A percentile compares a stretch with the other conserved stretches of the same genome.
phyloP scores from a whole-genome alignment of 1,140 invertebrate genomes.

The Sitobion miscanthi region DNA sequence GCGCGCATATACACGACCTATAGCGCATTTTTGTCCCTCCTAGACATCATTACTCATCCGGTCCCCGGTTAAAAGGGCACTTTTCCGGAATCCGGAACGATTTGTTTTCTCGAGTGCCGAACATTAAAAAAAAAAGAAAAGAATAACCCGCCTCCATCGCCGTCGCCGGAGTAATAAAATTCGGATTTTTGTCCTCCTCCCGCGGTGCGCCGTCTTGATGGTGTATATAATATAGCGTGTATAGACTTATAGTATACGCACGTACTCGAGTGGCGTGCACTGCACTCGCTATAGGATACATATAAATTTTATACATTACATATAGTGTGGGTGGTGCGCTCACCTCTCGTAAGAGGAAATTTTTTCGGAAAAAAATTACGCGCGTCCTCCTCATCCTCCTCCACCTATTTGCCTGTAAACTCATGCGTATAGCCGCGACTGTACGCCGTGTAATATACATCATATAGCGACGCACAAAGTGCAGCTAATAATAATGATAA shows the following conservation, averaged over 20 bases:
- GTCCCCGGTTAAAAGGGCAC: constrained; percentile 56
- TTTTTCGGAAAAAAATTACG: constrained; percentile 20
- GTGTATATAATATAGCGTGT: not conserved
- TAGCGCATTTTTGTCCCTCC: constrained; percentile 49
- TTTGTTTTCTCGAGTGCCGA: constrained; percentile 57
- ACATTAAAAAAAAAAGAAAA: constrained; percentile 54
- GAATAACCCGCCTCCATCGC: not conserved
- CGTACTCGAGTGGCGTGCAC: not conserved
- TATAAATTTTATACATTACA: not conserved
- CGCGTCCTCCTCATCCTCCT: not conserved
- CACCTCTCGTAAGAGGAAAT: not conserved
- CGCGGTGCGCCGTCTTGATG: constrained; percentile 3
- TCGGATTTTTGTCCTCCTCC: constrained; percentile 25
- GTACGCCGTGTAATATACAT: no score
- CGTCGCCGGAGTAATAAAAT: constrained; percentile 48
- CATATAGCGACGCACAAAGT: not conserved
- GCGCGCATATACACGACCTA: constrained; percentile 24
- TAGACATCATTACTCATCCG: constrained; percentile 57
- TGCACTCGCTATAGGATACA: not conserved
- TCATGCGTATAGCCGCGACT: not conserved
- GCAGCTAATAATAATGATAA: constrained; percentile 40
- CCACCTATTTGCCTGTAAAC: no score
- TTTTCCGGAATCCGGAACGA: constrained; percentile 56
- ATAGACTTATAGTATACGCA: not conserved
- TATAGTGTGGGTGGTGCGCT: not conserved